Evolutionary conservation across 2,797 vertebrate genomes (phyloP).

Genomic region (Scomberomorus guttatus): DNA sequence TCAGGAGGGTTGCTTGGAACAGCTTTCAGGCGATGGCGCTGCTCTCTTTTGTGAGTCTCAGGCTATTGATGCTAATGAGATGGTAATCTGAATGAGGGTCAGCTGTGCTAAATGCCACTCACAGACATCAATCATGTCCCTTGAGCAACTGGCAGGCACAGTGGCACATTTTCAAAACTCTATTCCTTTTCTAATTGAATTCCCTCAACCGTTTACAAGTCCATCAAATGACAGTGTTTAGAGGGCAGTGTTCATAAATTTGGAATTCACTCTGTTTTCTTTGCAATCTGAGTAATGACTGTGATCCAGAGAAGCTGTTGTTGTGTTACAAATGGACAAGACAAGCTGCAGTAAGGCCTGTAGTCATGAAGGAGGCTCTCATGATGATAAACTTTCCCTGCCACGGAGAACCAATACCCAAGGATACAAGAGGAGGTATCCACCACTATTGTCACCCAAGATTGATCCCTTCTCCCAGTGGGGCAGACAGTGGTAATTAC

Average conservation of each 20-base stretch:
- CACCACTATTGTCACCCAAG: constrained; percentile 60
- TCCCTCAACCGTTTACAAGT: constrained; percentile 70
- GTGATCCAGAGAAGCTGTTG: constrained; percentile 57
- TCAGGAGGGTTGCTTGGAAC: constrained; percentile 53
- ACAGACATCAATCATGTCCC: constrained; percentile 79
- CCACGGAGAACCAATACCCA: constrained; percentile 59
- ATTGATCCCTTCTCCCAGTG: constrained; percentile 70
- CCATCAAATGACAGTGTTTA: constrained; percentile 63
- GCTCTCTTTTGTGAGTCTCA: constrained; percentile 58
- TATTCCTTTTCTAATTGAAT: constrained; percentile 77
- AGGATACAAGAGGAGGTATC: constrained; percentile 60
- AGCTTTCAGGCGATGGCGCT: constrained; percentile 49
- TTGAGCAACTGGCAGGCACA: constrained; percentile 64
- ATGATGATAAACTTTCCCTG: constrained; percentile 67
- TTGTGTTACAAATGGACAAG: constrained; percentile 62
- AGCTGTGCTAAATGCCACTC: constrained; percentile 80
- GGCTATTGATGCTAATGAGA: constrained; percentile 78
- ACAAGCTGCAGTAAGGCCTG: constrained; percentile 36
- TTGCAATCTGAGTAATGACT: constrained; percentile 58
- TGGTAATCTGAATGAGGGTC: constrained; percentile 79
- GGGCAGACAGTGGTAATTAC: constrained; percentile 74
- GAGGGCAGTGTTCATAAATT: constrained; percentile 63
- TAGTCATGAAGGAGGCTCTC: constrained; percentile 58
- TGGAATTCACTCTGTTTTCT: constrained; percentile 59
- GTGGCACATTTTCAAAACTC: constrained; percentile 71